A percentile compares a stretch with the other conserved stretches of the same genome.
These are phyloP conservation scores for Anthoptus insignis DNA, from an alignment of 2,888 invertebrate species.

Conservation along the genomic window DNA sequence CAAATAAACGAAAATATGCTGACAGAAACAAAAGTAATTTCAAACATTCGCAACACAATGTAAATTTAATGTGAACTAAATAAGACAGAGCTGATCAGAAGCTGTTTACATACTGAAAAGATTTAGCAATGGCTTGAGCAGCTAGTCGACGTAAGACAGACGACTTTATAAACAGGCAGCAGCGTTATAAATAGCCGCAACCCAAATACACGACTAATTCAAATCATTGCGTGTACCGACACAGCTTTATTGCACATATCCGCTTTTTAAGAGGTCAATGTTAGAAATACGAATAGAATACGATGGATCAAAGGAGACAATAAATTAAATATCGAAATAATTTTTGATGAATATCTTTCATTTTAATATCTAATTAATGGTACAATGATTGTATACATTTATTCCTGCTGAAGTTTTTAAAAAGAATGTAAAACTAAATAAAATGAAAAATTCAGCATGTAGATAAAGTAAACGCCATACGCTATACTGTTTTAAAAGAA, in stretches of 20 bases:
- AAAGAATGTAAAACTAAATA: too few relatives aligned
- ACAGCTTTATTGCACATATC: conserved; percentile 20
- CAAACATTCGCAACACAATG: not conserved
- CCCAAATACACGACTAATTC: conserved; percentile 21
- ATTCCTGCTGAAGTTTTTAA: too few relatives aligned
- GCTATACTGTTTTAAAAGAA: too few relatives aligned
- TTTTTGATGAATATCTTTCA: too few relatives aligned
- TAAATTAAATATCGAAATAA: too few relatives aligned
- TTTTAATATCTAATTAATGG: too few relatives aligned
- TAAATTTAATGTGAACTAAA: not conserved
- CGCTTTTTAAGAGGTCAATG: conserved; percentile 27
- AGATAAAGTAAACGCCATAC: too few relatives aligned
- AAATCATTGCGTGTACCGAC: conserved; percentile 24
- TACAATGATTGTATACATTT: too few relatives aligned
- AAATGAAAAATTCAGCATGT: too few relatives aligned
- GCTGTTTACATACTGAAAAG: not conserved
- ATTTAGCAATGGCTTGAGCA: not conserved
- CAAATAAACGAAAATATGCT: not conserved
- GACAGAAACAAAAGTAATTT: not conserved
- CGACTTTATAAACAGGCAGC: conserved; percentile 28
- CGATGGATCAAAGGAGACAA: too few relatives aligned
- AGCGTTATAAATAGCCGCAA: conserved; percentile 22
- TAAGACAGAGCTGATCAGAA: not conserved
- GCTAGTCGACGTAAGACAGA: conserved; percentile 21
- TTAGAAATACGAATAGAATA: not conserved